Evolutionary conservation across 2,888 invertebrate genomes (phyloP).

Genomic region (Noctua comes): DNA sequence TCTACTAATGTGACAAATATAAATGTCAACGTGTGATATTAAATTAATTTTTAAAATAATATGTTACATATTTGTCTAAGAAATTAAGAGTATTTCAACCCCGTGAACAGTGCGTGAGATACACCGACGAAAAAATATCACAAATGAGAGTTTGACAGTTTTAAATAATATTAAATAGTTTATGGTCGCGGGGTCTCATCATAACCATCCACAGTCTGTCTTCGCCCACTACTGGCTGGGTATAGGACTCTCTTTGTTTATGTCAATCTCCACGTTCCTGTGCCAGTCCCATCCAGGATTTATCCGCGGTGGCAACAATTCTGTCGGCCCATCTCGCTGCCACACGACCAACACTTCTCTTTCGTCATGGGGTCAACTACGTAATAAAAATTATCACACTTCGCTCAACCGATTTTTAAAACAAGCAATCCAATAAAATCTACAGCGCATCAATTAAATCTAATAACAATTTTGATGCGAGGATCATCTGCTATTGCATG

Average conservation of each 20-base stretch:
- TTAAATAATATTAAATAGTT: background rate
- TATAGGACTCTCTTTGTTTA: background rate
- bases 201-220: background rate
- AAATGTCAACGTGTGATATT: conserved; percentile 12
- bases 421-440: conserved; percentile 30
- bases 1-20: conserved; percentile 8
- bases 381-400: background rate
- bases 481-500: conserved; percentile 58
- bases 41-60: conserved; percentile 9
- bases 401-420: background rate
- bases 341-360: background rate
- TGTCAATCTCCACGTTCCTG: background rate
- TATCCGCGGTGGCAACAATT: background rate
- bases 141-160: background rate
- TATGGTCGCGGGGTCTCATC: background rate
- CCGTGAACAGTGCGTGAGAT: no score
- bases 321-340: background rate
- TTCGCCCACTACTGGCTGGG: background rate
- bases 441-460: conserved; percentile 43
- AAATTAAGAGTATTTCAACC: background rate
- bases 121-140: background rate
- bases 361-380: background rate
- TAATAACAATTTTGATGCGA: conserved; percentile 41
- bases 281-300: background rate
- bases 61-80: no score